Conservation (phyloP, 2,888 invertebrate genomes). For the Drosophila testacea region DNA sequence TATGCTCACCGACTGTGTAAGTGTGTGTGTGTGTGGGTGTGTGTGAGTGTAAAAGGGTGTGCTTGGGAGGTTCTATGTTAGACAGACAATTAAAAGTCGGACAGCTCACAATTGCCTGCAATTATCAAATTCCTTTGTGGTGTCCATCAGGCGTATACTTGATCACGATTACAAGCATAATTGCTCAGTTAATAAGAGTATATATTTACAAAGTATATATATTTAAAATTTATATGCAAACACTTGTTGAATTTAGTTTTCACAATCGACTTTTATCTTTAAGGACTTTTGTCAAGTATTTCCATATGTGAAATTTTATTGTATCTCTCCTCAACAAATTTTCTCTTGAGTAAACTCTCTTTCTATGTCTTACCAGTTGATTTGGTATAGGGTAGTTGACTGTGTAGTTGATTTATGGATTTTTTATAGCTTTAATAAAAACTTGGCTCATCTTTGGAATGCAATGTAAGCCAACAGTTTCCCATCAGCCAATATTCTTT, state of each 20-base stretch:
- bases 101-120: slow-evolving; percentile 12
- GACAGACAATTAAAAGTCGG: not conserved
- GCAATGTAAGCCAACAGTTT: not conserved
- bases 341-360: not conserved
- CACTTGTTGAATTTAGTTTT: not conserved
- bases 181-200: not conserved
- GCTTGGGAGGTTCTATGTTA: not conserved
- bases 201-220: not conserved
- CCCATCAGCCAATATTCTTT: not conserved
- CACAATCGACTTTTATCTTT: not conserved
- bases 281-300: not conserved
- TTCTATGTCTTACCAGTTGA: not conserved
- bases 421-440: not conserved
- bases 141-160: slow-evolving; percentile 2
- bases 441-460: not conserved
- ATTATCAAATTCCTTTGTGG: slow-evolving; percentile 15
- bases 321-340: not conserved
- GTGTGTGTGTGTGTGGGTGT: slow-evolving; percentile 4
- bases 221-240: not conserved
- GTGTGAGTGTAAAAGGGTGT: not conserved
- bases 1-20: slow-evolving; percentile 9
- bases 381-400: not conserved
- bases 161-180: not conserved
- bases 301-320: not conserved
- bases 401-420: not conserved